A percentile compares a stretch with the other conserved stretches of the same genome.
phyloP scores from a whole-genome alignment of 2,113 vertebrate genomes.

The Rattus rattus region DNA sequence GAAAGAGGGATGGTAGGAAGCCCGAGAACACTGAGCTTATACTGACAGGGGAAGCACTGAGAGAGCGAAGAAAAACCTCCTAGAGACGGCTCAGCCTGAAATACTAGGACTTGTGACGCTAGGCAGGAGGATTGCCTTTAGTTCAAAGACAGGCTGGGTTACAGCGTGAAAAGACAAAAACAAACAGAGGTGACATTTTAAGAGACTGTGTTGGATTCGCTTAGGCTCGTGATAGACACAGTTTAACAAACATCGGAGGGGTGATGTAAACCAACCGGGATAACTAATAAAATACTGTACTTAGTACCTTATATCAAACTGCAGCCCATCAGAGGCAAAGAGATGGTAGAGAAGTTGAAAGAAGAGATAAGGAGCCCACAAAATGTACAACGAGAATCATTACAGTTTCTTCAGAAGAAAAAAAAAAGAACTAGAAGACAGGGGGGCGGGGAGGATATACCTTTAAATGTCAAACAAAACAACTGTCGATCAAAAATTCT shows the following conservation, averaged over 20 bases:
- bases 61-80: not conserved
- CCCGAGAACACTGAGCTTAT: not conserved
- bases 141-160: not conserved
- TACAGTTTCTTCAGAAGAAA: not conserved
- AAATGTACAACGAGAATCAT: slow-evolving; percentile 15
- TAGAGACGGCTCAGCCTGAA: not conserved
- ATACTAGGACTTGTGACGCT: not conserved
- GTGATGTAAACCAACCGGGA: not conserved
- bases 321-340: not conserved
- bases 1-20: not conserved
- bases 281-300: not conserved
- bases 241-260: not conserved
- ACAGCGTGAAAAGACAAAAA: not conserved
- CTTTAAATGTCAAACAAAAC: slow-evolving; percentile 17
- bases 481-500: not conserved
- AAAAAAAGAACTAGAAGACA: not conserved
- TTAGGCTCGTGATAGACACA: not conserved
- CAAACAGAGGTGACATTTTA: not conserved
- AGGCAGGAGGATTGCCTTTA: not conserved
- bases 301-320: not conserved
- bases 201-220: not conserved
- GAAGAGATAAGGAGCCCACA: not conserved
- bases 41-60: not conserved
- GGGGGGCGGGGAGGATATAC: not conserved
- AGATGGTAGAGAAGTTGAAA: not conserved